A percentile compares a stretch with the other conserved stretches of the same genome.
These are phyloP conservation scores for Drosophila sproati DNA, from an alignment of 1,140 invertebrate species.

Conservation along the genomic window DNA sequence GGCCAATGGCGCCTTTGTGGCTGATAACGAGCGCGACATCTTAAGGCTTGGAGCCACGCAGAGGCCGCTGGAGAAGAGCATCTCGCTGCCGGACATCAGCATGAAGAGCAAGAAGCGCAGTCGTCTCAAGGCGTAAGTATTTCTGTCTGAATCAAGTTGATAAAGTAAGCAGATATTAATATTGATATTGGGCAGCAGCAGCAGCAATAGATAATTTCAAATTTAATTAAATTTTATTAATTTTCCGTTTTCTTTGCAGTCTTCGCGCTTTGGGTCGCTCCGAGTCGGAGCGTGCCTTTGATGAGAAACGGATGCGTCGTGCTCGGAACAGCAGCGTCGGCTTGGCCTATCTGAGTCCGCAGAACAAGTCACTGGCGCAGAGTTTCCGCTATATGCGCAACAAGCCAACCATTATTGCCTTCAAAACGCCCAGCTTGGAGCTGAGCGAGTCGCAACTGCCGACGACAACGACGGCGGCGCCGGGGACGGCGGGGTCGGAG, in stretches of 20 bases:
- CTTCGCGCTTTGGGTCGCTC: conserved; percentile 89
- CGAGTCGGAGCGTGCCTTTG: conserved; percentile 91
- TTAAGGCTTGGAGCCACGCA: conserved; percentile 34
- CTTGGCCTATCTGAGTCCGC: conserved; percentile 89
- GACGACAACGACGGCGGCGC: conserved; percentile 6
- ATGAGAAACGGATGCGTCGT: conserved; percentile 88
- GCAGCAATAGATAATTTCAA: no score
- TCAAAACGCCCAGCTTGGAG: conserved; percentile 91
- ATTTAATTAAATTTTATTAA: conserved; percentile 6
- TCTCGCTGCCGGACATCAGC: conserved; percentile 93
- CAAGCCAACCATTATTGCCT: conserved; percentile 94
- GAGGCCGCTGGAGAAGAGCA: conserved; percentile 89
- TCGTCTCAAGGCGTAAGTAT: conserved; percentile 88
- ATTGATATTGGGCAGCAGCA: no score
- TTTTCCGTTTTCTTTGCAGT: conserved; percentile 37
- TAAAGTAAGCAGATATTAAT: no score
- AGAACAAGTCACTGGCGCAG: conserved; percentile 91
- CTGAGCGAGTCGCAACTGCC: conserved; percentile 86
- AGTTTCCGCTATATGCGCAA: conserved; percentile 94
- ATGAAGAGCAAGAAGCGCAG: conserved; percentile 89
- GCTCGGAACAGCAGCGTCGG: conserved; percentile 88
- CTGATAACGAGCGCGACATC: conserved; percentile 78
- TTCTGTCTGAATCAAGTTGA: no score
- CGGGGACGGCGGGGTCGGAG: not conserved
- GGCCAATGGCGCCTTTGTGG: conserved; percentile 87